phyloP scores from a whole-genome alignment of 2,888 invertebrate species.

The Drosophila lutescens region DNA sequence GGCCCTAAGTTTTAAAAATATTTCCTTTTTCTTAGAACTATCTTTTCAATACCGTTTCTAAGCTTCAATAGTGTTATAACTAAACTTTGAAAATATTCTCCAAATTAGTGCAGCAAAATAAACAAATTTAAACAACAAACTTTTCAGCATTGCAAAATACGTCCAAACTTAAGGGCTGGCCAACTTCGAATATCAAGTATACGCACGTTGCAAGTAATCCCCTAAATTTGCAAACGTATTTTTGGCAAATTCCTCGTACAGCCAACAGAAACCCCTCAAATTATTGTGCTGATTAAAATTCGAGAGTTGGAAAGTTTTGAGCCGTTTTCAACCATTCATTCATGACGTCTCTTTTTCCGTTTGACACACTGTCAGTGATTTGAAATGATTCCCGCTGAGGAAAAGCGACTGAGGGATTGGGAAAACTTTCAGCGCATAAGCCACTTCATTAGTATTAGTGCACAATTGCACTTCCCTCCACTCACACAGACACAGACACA shows the following conservation, averaged over 20 bases:
- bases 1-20: too few species aligned
- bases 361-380: conserved; percentile 41
- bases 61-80: too few species aligned
- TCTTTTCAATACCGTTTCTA: too few species aligned
- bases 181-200: conserved; percentile 4
- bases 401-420: conserved; percentile 2
- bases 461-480: conserved; percentile 20
- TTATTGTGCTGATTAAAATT: conserved; percentile 33
- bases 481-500: background rate
- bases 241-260: background rate
- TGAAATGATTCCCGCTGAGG: conserved; percentile 10
- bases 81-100: too few species aligned
- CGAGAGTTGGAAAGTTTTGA: conserved; percentile 16
- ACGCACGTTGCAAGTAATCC: conserved; percentile 2
- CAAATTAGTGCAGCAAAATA: too few species aligned
- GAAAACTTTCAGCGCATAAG: conserved; percentile 41
- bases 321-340: conserved; percentile 9
- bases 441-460: conserved; percentile 69
- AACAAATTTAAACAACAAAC: background rate
- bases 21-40: too few species aligned
- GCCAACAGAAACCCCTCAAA: conserved; percentile 13
- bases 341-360: conserved; percentile 57
- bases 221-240: background rate
- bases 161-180: background rate
- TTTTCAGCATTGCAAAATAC: background rate